Evolutionary conservation across 2,888 invertebrate species (phyloP).

Genomic region (Trachelus iudaicus): DNA sequence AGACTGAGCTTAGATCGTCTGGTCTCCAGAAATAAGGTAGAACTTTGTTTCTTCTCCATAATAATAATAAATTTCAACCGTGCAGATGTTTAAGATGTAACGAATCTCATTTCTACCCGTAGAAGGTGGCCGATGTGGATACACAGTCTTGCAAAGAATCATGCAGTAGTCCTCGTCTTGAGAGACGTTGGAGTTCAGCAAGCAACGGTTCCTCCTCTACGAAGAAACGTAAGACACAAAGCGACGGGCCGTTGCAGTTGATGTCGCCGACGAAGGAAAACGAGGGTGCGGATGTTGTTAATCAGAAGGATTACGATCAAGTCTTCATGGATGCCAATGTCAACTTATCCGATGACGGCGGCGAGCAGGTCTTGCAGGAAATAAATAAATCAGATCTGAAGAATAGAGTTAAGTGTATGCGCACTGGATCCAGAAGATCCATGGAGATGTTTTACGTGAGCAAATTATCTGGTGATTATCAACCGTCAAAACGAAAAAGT

Average conservation of each 20-base stretch:
- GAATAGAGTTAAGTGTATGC: conserved; percentile 17
- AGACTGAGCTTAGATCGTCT: conserved; percentile 59
- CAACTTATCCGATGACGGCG: conserved; percentile 56
- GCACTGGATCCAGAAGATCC: conserved; percentile 23
- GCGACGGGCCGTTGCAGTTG: conserved; percentile 33
- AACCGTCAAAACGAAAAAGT: conserved; percentile 35
- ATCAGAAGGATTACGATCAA: conserved; percentile 45
- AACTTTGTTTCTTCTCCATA: background rate
- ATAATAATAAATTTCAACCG: background rate
- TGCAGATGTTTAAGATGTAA: background rate
- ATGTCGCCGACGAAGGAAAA: conserved; percentile 37
- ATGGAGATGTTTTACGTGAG: background rate
- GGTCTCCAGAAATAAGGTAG: conserved; percentile 49
- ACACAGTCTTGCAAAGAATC: conserved; percentile 38
- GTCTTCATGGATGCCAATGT: conserved; percentile 56
- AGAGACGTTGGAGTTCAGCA: conserved; percentile 71
- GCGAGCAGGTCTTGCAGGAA: conserved; percentile 35
- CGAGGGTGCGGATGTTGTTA: conserved; percentile 38
- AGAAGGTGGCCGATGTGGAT: conserved; percentile 33
- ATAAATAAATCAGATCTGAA: conserved; percentile 17
- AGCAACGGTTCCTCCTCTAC: conserved; percentile 58
- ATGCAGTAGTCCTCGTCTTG: conserved; percentile 52
- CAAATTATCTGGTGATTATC: background rate
- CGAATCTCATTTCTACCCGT: background rate
- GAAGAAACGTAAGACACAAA: conserved; percentile 40